These are phyloP conservation scores for Schizopygopsis malacanthus DNA, from an alignment of 2,797 vertebrate genomes.

Conservation along the genomic window DNA sequence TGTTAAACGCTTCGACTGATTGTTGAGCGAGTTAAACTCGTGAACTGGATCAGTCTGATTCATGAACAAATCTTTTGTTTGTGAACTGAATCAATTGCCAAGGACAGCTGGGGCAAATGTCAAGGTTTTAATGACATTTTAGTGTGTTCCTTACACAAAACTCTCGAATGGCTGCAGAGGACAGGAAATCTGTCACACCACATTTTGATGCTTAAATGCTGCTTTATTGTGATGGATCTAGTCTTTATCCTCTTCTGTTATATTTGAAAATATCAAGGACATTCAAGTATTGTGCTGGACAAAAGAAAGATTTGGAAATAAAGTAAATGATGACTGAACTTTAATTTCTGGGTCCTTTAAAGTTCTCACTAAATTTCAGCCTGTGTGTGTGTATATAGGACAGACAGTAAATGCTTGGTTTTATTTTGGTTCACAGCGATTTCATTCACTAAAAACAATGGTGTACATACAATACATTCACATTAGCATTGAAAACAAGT, in stretches of 20 bases:
- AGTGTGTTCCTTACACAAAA: background rate
- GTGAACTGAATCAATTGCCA: background rate
- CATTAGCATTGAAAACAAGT: background rate
- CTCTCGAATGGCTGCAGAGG: background rate
- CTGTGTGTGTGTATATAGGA: background rate
- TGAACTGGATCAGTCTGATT: background rate
- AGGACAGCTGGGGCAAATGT: background rate
- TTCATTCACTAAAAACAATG: background rate
- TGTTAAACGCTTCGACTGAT: background rate
- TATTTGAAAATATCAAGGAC: background rate
- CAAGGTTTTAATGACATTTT: background rate
- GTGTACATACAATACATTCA: background rate
- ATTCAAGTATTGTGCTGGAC: background rate
- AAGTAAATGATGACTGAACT: background rate
- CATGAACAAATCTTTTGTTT: background rate
- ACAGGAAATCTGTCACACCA: background rate
- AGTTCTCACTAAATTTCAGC: background rate
- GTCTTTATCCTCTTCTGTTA: background rate
- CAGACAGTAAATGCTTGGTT: background rate
- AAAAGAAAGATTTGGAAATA: background rate
- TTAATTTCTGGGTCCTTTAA: background rate
- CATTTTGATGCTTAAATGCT: background rate
- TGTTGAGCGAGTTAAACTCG: background rate
- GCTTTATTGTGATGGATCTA: background rate
- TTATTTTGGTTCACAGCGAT: background rate